phyloP scores from a whole-genome alignment of 1,140 invertebrate species.

The Meloidogyne floridensis region DNA sequence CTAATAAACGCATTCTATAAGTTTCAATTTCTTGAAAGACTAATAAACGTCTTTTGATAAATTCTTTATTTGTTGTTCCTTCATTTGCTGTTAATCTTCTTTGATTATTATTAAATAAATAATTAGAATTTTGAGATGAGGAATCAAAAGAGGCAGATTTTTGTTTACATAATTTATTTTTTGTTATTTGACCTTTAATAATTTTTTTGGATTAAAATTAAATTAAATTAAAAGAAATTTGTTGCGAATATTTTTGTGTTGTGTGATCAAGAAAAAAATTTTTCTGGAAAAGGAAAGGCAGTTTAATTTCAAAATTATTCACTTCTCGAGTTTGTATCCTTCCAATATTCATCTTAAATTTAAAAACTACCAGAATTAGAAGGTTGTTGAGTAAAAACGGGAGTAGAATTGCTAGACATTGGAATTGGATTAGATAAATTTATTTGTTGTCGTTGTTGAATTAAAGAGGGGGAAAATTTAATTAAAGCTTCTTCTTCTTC shows the following conservation, averaged over 20 bases:
- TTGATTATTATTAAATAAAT: background rate
- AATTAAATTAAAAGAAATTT: too few relatives aligned
- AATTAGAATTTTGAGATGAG: background rate
- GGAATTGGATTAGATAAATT: background rate
- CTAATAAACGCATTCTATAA: background rate
- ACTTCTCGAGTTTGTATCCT: too few relatives aligned
- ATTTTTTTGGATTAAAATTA: too few relatives aligned
- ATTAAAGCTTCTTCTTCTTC: too few relatives aligned
- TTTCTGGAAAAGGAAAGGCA: too few relatives aligned
- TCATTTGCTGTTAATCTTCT: background rate
- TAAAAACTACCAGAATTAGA: background rate
- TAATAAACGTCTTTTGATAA: background rate
- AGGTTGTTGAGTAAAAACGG: background rate
- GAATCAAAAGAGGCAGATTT: background rate
- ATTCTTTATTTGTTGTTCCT: background rate
- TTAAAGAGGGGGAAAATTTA: background rate
- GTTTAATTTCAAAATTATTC: too few relatives aligned
- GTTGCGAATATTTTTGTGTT: too few relatives aligned
- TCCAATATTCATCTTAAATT: background rate
- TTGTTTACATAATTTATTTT: background rate
- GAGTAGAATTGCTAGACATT: background rate
- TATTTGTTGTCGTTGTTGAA: background rate
- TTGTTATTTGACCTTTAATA: background rate
- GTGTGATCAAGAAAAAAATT: too few relatives aligned
- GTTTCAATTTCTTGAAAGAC: conserved; percentile 4